These are phyloP conservation scores for Dendrocopos noguchii DNA, from an alignment of 2,113 vertebrate genomes.

Conservation along the genomic window DNA sequence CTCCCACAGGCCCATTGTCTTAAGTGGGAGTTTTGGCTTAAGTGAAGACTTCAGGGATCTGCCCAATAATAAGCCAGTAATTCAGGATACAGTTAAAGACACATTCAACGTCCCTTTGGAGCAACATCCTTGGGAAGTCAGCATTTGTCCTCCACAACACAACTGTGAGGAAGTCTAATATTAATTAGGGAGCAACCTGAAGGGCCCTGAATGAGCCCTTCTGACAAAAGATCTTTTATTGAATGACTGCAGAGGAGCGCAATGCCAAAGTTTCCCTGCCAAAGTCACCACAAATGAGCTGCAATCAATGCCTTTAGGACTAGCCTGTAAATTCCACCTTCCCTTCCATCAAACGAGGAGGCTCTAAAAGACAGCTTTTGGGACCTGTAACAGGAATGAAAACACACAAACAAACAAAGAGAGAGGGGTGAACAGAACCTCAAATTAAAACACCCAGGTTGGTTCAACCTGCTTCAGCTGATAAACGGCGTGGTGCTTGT, in stretches of 20 bases:
- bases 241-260: slow-evolving; percentile 28
- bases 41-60: slow-evolving; percentile 54
- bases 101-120: slow-evolving; percentile 42
- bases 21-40: slow-evolving; percentile 48
- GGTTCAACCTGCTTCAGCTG: slow-evolving; percentile 61
- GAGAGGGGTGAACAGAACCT: not conserved
- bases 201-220: slow-evolving; percentile 49
- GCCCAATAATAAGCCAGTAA: slow-evolving; percentile 53
- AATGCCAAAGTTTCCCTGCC: slow-evolving; percentile 39
- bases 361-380: slow-evolving; percentile 3
- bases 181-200: slow-evolving; percentile 61
- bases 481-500: slow-evolving; percentile 53
- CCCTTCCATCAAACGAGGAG: slow-evolving; percentile 32
- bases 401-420: not conserved
- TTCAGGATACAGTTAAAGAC: slow-evolving; percentile 65
- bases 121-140: slow-evolving; percentile 40
- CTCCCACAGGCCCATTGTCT: slow-evolving; percentile 43
- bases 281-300: slow-evolving; percentile 30
- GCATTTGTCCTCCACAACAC: slow-evolving; percentile 46
- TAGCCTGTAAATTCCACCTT: not conserved
- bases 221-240: slow-evolving; percentile 53
- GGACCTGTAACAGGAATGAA: not conserved
- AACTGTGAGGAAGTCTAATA: slow-evolving; percentile 30
- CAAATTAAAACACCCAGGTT: slow-evolving; percentile 59
- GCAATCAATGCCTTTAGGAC: slow-evolving; percentile 21